phyloP scores from a whole-genome alignment of 2,113 vertebrate species.

The Mionectes macconnelli region DNA sequence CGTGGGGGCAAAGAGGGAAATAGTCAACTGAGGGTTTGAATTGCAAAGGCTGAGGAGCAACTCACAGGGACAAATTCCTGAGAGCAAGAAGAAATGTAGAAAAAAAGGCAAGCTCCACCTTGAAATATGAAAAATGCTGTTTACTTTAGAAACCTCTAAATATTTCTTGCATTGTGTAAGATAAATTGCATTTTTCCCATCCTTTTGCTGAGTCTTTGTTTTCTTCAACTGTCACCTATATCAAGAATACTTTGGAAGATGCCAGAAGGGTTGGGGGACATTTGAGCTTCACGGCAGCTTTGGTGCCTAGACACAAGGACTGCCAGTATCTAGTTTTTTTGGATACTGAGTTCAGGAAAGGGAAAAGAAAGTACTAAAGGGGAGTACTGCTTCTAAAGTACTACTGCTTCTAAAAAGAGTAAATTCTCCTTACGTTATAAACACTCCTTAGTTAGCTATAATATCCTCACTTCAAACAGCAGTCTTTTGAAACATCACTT shows the following conservation, averaged over 20 bases:
- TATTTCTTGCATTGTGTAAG: background rate
- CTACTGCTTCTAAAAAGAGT: background rate
- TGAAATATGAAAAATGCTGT: background rate
- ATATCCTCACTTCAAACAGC: background rate
- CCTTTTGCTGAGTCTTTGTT: background rate
- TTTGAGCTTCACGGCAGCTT: background rate
- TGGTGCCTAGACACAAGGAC: background rate
- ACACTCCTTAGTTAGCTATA: background rate
- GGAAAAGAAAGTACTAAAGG: background rate
- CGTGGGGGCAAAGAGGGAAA: background rate
- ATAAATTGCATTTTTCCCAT: background rate
- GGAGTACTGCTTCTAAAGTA: background rate
- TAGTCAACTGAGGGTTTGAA: background rate
- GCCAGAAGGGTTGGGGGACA: background rate
- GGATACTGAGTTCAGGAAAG: background rate
- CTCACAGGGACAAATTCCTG: background rate
- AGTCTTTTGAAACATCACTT: background rate
- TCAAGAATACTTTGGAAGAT: background rate
- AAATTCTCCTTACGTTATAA: background rate
- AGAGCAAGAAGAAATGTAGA: background rate
- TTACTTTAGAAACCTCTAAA: background rate
- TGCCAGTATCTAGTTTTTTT: background rate
- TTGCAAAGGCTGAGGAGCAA: background rate
- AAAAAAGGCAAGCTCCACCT: background rate
- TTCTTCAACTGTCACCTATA: background rate